Percentiles rank a stretch among this genome's conserved stretches.
Conservation (phyloP, 2,797 vertebrate genomes). For the Acrossocheilus fasciatus region DNA sequence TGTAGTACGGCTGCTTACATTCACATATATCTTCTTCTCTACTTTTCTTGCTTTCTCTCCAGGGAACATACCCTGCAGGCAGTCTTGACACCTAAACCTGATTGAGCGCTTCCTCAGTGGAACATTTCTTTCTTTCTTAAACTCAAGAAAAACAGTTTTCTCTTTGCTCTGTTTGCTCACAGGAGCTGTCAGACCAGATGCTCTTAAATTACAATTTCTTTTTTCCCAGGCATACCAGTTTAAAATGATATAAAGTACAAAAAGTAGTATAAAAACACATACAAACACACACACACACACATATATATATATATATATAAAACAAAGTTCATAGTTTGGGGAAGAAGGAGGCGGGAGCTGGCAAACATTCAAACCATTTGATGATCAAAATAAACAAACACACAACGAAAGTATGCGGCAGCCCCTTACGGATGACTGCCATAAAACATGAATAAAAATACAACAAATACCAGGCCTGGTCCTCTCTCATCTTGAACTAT, state of each 20-base stretch:
- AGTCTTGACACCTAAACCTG: constrained; percentile 13
- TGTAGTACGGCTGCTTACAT: neutral
- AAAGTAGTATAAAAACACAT: neutral
- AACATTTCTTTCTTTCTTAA: neutral
- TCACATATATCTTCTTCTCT: constrained; percentile 4
- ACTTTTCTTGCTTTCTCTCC: neutral
- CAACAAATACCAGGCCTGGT: too few relatives aligned
- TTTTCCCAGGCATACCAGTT: neutral
- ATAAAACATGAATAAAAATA: too few relatives aligned
- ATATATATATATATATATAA: too few relatives aligned
- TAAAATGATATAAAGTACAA: neutral
- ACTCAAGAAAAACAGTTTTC: neutral
- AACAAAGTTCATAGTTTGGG: too few relatives aligned
- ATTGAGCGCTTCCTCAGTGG: neutral
- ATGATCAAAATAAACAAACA: too few relatives aligned
- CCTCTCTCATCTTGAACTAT: too few relatives aligned
- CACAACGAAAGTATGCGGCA: too few relatives aligned
- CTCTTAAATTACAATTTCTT: too few relatives aligned
- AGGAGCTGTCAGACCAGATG: neutral
- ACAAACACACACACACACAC: too few relatives aligned
- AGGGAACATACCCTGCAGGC: constrained; percentile 12
- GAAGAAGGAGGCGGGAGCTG: too few relatives aligned
- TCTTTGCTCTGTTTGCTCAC: constrained; percentile 4
- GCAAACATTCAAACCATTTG: too few relatives aligned
- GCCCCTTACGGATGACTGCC: too few relatives aligned